These are phyloP conservation scores for Patella vulgata DNA, from an alignment of 1,140 invertebrate genomes.

Conservation along the genomic window DNA sequence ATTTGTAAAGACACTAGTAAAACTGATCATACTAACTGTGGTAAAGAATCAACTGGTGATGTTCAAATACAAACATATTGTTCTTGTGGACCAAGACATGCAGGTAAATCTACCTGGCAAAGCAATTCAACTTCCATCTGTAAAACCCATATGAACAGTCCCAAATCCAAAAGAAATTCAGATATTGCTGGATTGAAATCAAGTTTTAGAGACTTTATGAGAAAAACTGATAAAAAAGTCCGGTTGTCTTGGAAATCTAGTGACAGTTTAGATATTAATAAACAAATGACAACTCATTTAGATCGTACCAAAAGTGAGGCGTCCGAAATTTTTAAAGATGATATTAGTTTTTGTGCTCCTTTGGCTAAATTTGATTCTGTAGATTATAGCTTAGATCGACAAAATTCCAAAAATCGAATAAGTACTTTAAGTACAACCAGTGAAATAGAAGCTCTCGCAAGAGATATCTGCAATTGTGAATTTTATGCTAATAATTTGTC, in stretches of 20 bases:
- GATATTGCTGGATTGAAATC: constrained; percentile 20
- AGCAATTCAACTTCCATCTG: constrained; percentile 10
- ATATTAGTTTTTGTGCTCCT: constrained; percentile 23
- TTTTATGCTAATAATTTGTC: not conserved
- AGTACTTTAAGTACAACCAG: constrained; percentile 8
- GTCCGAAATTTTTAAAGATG: constrained; percentile 25
- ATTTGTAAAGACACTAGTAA: no score
- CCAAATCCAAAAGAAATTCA: constrained; percentile 11
- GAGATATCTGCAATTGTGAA: constrained; percentile 22
- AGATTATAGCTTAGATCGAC: constrained; percentile 2
- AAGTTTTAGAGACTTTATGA: constrained; percentile 9
- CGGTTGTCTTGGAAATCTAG: constrained; percentile 31
- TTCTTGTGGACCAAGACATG: constrained; percentile 20
- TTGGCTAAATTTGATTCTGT: constrained; percentile 34
- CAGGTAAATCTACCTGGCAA: constrained; percentile 7
- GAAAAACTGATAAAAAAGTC: constrained; percentile 5
- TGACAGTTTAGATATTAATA: constrained; percentile 24
- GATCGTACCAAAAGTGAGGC: constrained; percentile 9
- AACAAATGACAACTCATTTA: constrained; percentile 9
- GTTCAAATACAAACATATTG: constrained; percentile 19
- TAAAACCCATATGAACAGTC: not conserved
- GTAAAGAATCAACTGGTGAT: no score
- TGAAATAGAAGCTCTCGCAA: constrained; percentile 13
- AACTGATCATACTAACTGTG: no score
- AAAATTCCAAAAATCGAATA: not conserved